Evolutionary conservation across 2,888 invertebrate species (phyloP).

Genomic region (Charanyca ferruginea): DNA sequence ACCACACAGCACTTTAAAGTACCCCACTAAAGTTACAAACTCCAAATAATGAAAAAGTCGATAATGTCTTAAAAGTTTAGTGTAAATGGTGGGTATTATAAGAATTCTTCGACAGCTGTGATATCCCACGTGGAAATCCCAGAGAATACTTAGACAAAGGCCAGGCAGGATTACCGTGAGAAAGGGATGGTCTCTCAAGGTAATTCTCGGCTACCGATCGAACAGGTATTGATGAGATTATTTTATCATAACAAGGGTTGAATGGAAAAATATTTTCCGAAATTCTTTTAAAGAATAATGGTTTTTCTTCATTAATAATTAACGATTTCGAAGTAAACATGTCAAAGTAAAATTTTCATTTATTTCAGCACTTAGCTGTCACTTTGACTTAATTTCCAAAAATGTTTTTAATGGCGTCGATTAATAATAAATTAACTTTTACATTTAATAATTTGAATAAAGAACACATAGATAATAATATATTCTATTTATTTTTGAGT

Average conservation of each 20-base stretch:
- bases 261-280: background rate
- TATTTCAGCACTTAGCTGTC: conserved; percentile 1
- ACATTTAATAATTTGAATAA: no score
- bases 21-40: conserved; percentile 4
- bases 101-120: conserved; percentile 20
- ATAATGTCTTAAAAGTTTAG: conserved; percentile 24
- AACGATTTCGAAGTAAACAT: background rate
- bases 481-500: background rate
- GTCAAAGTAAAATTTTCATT: background rate
- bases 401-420: background rate
- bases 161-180: conserved; percentile 28
- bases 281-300: background rate
- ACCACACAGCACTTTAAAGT: conserved; percentile 1
- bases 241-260: conserved; percentile 13
- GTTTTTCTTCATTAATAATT: background rate
- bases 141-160: conserved; percentile 10
- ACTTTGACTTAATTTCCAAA: conserved; percentile 7
- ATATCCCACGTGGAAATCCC: conserved; percentile 13
- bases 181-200: conserved; percentile 14
- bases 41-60: conserved; percentile 7
- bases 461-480: no score
- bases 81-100: conserved; percentile 18
- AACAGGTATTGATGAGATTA: conserved; percentile 19
- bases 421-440: background rate
- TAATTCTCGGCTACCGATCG: conserved; percentile 1